Evolutionary conservation across 2,888 invertebrate genomes (phyloP), one percentile per base, ranked within the genome.

Genomic region (Dichetophora obliterata): DNA sequence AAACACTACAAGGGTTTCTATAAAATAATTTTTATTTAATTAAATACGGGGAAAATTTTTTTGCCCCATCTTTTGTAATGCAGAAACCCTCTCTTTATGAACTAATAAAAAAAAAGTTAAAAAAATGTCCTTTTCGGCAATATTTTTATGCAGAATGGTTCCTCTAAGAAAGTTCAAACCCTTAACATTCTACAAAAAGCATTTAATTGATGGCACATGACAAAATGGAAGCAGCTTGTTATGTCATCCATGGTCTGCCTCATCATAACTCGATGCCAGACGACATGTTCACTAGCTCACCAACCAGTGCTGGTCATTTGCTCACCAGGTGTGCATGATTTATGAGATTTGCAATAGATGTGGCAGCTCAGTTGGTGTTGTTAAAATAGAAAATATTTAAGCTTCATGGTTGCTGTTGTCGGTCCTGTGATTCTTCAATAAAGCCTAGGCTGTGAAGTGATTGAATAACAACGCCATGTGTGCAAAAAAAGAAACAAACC

Each of bases 321-420:
- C 37, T 50, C 61, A 24, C 43, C 54, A 72, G 76, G 65, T 71
- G 71, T 66, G 66, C 59, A 66, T 72, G 54, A 76, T 76, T 71
- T 72, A 87, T 87, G 87, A 84, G 54, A 16, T 19, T 16, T 14
- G 2, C 19, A 31, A 50, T 22, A 43, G 43, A 43, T 43, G 43
- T 43, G 6, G 43, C 22, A 14, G 31, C 37, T 37, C 14, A 16
- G 61, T 70, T 50, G 9, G 19, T 72, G 61, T 34, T 22, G 37
- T 19, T 59, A 34, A 59, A 24, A 43, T 48, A 5, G 43, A n/a
- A 72, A 59, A 48, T 70, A 52, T 22, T 52, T 24, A 34, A 50
- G 54, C 59, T 52, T 31, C 34, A 54, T 43, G 43, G 68, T 68
- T 50, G 50, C 54, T 70, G 16, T 71, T 71, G 71, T 54, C 16